These are phyloP conservation scores for Nyctereutes procyonoides DNA, from an alignment of 2,113 vertebrate species.

Conservation along the genomic window DNA sequence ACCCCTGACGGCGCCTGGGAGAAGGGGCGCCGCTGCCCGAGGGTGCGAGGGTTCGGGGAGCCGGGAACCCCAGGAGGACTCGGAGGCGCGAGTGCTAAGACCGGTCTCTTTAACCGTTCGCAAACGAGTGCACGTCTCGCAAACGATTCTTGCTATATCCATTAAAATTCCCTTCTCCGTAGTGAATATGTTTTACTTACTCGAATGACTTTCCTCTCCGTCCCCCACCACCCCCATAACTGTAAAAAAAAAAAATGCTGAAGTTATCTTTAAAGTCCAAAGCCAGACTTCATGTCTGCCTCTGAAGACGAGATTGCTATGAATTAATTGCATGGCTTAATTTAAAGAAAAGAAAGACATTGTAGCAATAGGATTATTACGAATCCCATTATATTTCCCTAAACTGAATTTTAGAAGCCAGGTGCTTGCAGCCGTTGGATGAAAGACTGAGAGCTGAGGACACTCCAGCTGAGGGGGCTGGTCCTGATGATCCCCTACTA, in stretches of 20 bases:
- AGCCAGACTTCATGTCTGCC: constrained; percentile 10
- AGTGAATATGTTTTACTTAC: constrained; percentile 32
- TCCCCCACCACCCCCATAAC: not conserved
- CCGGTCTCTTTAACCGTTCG: no score
- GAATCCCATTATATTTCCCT: not conserved
- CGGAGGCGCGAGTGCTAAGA: not conserved
- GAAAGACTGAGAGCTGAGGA: constrained; percentile 71
- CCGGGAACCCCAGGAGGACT: constrained; percentile 43
- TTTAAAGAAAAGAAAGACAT: constrained; percentile 44
- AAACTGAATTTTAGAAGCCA: constrained; percentile 72
- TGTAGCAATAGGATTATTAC: not conserved
- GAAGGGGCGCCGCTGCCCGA: not conserved
- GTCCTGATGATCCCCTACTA: constrained; percentile 47
- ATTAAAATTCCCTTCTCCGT: constrained; percentile 5
- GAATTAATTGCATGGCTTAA: constrained; percentile 32
- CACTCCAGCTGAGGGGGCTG: constrained; percentile 53
- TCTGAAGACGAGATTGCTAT: not conserved
- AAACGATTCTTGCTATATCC: not conserved
- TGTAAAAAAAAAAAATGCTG: not conserved
- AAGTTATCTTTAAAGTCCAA: constrained; percentile 35
- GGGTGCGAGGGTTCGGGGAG: not conserved
- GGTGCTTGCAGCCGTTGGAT: constrained; percentile 77
- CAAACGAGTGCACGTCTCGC: constrained; percentile 23
- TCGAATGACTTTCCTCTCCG: not conserved
- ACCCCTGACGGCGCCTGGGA: not conserved